Evolutionary conservation across 2,888 invertebrate species (phyloP), one percentile per base, ranked within the genome.

Genomic region (Troides aeacus): DNA sequence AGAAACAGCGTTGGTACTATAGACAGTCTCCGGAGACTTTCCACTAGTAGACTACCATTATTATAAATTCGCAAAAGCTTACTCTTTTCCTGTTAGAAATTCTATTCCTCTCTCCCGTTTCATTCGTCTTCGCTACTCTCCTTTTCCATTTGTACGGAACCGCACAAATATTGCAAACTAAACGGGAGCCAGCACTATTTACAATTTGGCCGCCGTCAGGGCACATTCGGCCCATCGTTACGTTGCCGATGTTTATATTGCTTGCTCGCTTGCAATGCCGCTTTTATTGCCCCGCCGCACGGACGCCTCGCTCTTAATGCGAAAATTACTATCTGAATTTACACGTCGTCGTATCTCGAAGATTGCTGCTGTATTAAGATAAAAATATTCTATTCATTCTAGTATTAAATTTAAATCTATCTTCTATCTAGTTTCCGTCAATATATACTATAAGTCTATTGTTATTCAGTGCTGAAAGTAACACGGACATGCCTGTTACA

Each of bases 161-260:
- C 89, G 83, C 89, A 89, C 89, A 89, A 92, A 91, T 91, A 92
- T 90, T 89, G 90, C 89, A 85, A 90, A 88, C 90, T 92, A 92
- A 92, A 91, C 89, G 87, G 84, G 85, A 81, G 84, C 82, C 79
- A 81, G 81, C 85, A 88, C 87, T 91, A 90, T 91, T 92, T 90
- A 90, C 91, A 89, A 88, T 90, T 87, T 85, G 81, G 76, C 82
- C 82, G 80, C 88, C 88, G 88, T 87, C 89, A 85, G 87, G 84
- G 81, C 81, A 82, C 86, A 87, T 89, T 87, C 79, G 74, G 74
- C 72, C 80, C 82, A 74, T 85, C 89, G 89, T 90, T 89, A 89
- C 77, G 83, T 84, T 79, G 80, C 82, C 84, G 78, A 85, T 89
- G 87, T 90, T 89, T 89, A 90, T 89, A 86, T 83, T 83, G 86